Evolutionary conservation across 2,797 vertebrate species (phyloP).

Genomic region (Triplophysa bombifrons): DNA sequence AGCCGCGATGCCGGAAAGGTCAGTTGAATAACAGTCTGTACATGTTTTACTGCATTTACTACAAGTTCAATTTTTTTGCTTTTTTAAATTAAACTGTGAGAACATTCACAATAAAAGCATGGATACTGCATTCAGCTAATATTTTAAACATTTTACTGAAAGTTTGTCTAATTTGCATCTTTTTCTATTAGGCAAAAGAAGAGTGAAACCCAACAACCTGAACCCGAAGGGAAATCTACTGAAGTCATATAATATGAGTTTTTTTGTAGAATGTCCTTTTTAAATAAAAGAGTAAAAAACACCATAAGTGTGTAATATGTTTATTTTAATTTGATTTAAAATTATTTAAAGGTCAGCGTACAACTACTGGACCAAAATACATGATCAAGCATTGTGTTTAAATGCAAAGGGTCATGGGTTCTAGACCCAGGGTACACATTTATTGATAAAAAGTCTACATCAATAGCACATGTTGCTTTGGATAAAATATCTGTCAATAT

Average conservation of each 20-base stretch:
- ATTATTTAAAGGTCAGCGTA: no score
- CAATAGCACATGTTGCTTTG: no score
- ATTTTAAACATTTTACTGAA: neutral
- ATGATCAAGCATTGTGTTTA: no score
- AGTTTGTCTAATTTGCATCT: neutral
- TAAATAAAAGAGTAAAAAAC: no score
- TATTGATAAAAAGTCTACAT: no score
- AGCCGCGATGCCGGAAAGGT: slow-evolving; percentile 63
- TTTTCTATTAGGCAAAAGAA: neutral
- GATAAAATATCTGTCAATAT: no score
- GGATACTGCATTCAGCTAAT: neutral
- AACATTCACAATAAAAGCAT: neutral
- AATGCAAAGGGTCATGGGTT: no score
- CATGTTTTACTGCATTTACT: neutral
- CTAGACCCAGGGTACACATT: no score
- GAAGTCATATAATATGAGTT: neutral
- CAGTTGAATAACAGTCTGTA: no score
- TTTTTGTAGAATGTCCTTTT: neutral
- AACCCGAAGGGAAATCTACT: neutral
- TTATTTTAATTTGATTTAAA: no score
- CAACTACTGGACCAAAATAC: no score
- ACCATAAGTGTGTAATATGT: no score
- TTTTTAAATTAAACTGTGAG: neutral
- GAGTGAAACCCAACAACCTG: neutral
- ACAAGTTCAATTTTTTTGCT: neutral